Evolutionary conservation across 2,113 vertebrate species (phyloP), one percentile per base, ranked within the genome.

Genomic region (Caranx melampygus): DNA sequence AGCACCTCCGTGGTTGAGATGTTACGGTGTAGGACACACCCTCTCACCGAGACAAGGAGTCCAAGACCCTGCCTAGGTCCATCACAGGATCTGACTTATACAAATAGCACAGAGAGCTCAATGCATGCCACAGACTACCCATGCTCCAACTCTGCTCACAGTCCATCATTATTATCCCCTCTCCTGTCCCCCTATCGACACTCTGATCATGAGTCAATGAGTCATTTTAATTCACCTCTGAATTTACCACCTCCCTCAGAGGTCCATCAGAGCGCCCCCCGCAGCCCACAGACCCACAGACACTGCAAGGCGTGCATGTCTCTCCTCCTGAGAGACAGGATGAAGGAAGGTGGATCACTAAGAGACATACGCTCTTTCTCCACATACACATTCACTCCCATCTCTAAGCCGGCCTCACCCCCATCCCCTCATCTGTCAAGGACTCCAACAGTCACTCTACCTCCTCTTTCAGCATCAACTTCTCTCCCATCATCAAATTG

Each of bases 1-100:
- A 92, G 91, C 65, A 31, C 89, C 37, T 89, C 93, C 54, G 14
- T 84, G 73, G 58, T 92, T 35, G 88, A 94, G 42, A 83, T 78
- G 65, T 82, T 84, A 34, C 59, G 44, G n/a, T 92, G 87, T 80
- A 86, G 86, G 76, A 73, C 60, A 16, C 78, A 77, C 45, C 75
- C 82, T 33, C 79, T 78, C 45, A 31, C 71, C 68, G 69, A 85
- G 62, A 63, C 55, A 37, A 55, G 63, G 31, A 78, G 69, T 68
- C 72, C 70, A 14, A 75, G 44, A 42, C 14, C 60, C 47, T 72
- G 59, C 62, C 42, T 47, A 33, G 79, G 79, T 91, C 55, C 61
- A 0, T 70, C 67, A 49, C 76, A 79, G 57, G 54, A 58, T 42
- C 49, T 21, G 44, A 26, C 42, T 45, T 78, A 70, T 2, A 13